Percentiles rank a stretch among this genome's conserved stretches.
Conservation (phyloP, 2,113 vertebrate species). For the Dasypus novemcinctus region DNA sequence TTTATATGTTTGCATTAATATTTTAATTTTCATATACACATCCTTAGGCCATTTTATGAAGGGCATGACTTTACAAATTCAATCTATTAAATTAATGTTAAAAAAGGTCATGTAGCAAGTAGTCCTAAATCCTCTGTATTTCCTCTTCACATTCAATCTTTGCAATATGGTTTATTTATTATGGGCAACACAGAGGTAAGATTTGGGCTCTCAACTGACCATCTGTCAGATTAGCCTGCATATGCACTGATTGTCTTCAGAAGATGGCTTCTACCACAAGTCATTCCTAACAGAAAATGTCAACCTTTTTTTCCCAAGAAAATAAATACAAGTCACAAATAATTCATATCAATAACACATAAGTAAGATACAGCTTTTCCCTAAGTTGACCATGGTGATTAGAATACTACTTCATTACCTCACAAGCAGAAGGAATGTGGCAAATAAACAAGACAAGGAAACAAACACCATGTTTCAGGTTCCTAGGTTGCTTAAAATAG, state of each 20-base stretch:
- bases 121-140: constrained; percentile 60
- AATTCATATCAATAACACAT: background rate
- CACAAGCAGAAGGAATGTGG: background rate
- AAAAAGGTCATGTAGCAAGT: constrained; percentile 56
- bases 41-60: constrained; percentile 72
- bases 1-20: constrained; percentile 69
- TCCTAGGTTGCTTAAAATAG: too few relatives aligned
- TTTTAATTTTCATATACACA: constrained; percentile 75
- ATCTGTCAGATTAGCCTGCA: constrained; percentile 52
- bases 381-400: background rate
- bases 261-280: background rate
- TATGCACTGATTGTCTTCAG: background rate
- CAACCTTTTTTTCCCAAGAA: background rate
- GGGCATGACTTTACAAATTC: constrained; percentile 72
- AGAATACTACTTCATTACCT: background rate
- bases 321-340: background rate
- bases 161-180: constrained; percentile 65
- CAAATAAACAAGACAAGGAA: background rate
- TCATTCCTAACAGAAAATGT: constrained; percentile 24
- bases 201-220: constrained; percentile 31
- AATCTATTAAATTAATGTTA: constrained; percentile 67
- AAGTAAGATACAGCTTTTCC: background rate
- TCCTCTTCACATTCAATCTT: constrained; percentile 40
- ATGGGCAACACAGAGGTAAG: constrained; percentile 2
- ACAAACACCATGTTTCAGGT: background rate